Base-by-base conservation (phyloP, 1,140 invertebrate genomes). In the Caenorhabditis remanei region DNA sequence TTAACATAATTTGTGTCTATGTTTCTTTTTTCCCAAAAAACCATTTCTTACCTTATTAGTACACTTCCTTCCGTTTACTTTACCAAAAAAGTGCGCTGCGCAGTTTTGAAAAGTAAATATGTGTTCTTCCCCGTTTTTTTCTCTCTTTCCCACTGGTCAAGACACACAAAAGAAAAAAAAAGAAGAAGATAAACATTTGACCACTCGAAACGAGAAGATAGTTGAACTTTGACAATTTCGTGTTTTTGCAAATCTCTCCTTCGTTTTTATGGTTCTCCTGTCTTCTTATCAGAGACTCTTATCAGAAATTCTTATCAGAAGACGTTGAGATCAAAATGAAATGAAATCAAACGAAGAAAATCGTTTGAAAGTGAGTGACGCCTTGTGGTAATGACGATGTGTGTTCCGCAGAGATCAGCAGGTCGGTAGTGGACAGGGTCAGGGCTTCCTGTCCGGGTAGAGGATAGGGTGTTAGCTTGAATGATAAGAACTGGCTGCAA, bases 341-440 rank as follows among this genome's bases (percentile, higher is more conserved):
- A 53, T 24, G 46, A 79, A 79, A 79, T 79, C 71, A 79, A 79
- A 79, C 46, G 71, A 50, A 79, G 65, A 71, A 71, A 71, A 43
- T 46, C 65, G 63, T n/a, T n/a, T 5, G 41, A 71, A 21, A 71
- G 14, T 46, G 65, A 11, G 65, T 46, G 11, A 71, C 21, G 65
- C 16, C 6, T 8, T 9, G 9, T 11, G 46, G 0, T 79, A n/a
- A 50, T 50, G 65, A 71, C 41, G 65, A 65, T 71, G 24, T 24
- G 21, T 63, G 61, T 63, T 63, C 61, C 8, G 4, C 11, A 8
- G 21, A 63, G 61, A 71, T 71, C 65, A 71, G 65, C 9, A 16
- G 65, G 58, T 24, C 6, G n/a, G 56, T 58, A 58, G n/a, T 19
- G 56, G 50, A 53, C 50, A 53, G 50, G 9, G 50, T 53, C 50